These are phyloP conservation scores for Callithrix jacchus DNA, from an alignment of 2,113 vertebrate genomes.

Conservation along the genomic window DNA sequence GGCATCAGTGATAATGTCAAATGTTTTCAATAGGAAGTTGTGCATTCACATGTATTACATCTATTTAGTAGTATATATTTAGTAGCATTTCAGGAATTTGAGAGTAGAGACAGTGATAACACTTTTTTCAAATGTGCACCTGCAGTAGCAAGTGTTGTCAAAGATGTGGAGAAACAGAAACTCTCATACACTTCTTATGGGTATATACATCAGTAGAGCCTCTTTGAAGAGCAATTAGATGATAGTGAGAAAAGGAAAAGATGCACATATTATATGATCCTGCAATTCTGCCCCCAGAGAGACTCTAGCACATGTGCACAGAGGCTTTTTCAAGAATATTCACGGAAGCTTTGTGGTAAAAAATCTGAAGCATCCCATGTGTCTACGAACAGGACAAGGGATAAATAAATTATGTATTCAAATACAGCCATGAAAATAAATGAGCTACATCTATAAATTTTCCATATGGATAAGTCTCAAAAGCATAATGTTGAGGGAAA, in stretches of 20 bases:
- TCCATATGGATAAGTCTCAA: neutral
- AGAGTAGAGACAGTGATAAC: neutral
- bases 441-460: neutral
- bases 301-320: neutral
- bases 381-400: neutral
- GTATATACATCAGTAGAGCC: neutral
- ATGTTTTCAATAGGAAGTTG: constrained; percentile 22
- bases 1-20: neutral
- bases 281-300: neutral
- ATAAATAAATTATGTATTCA: neutral
- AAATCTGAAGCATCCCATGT: constrained; percentile 24
- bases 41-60: neutral
- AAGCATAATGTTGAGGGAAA: neutral
- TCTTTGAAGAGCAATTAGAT: neutral
- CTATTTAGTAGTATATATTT: neutral
- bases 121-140: neutral
- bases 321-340: neutral
- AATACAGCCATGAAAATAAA: neutral
- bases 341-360: neutral
- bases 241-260: neutral
- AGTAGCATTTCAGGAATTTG: neutral
- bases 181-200: neutral
- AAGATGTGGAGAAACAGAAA: neutral
- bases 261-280: neutral
- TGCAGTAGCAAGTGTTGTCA: neutral